Base-by-base conservation (phyloP, 2,888 invertebrate genomes). In the Poecilus cupreus region DNA sequence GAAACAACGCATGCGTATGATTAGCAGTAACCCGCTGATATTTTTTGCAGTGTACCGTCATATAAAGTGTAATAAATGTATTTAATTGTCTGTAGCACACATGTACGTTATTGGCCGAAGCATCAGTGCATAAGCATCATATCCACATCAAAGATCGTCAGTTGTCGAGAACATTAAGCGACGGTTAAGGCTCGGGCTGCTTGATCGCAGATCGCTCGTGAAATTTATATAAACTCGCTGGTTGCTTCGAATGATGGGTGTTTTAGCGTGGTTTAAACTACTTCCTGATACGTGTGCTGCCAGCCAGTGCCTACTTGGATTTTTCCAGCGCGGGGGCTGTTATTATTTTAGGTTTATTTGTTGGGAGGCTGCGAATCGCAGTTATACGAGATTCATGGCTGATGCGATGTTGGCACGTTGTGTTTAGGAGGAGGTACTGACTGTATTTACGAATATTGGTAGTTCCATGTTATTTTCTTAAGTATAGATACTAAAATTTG, bases 231-330 rank as follows among this genome's bases (percentile, higher is more conserved):
- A 60, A 68, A 68, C 64, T 68, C 64, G 26, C 32, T 24, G 60
- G n/a, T 18, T 39, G 64, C 16, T 32, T 68, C 37, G 18, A 32
- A 68, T 68, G 64, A 68, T 68, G 64, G 64, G 37, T 68, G 37
- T 68, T 68, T 39, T 51, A 51, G 43, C 43, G 43, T 43, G 43
- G 2, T 43, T 43, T 60, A 68, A 68, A 68, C 37, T 68, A 68
- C 64, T 68, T 68, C 64, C 64, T 68, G 64, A 32, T 68, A 68
- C 64, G 64, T 68, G 64, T 68, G 64, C 64, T 68, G 37, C 22
- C 10, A 18, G 64, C 64, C 64, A 37, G 37, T 68, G 18, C 64
- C 64, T 68, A 18, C 37, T 68, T 68, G 64, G 18, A 68, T 68
- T 68, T 68, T 68, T 68, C 18, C 8, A 16, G 4, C 16, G 37